Evolutionary conservation across 1,140 invertebrate species (phyloP).

Genomic region (Schlechtendalia chinensis): DNA sequence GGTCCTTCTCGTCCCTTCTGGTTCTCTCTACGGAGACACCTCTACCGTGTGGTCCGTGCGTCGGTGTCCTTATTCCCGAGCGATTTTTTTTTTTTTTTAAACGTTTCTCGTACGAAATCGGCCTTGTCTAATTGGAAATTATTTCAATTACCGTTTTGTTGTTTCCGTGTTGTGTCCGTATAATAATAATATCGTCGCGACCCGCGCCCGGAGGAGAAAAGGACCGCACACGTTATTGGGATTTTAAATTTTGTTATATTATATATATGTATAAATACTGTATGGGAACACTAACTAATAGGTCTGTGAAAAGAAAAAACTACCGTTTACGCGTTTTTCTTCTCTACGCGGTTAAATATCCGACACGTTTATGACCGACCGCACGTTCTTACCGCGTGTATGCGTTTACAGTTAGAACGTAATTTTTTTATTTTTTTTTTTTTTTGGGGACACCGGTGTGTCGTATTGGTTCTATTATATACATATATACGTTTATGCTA

Average conservation of each 20-base stretch:
- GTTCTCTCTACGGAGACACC: no score
- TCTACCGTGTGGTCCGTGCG: no score
- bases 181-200: background rate
- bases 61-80: background rate
- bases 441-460: no score
- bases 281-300: background rate
- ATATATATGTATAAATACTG: background rate
- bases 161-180: background rate
- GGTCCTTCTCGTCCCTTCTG: no score
- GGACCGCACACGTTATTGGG: background rate
- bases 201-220: background rate
- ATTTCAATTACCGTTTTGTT: background rate
- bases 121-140: slow-evolving; percentile 26
- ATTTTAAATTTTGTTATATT: background rate
- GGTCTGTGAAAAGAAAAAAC: background rate
- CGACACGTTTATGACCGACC: no score
- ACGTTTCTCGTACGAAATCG: slow-evolving; percentile 8
- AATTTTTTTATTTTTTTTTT: no score
- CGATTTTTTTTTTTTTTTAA: no score
- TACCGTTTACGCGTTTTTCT: background rate
- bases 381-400: no score
- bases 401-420: no score
- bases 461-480: no score
- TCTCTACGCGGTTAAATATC: no score
- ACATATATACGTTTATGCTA: no score